Conservation (phyloP, 2,113 vertebrate genomes). For the Orthonyx spaldingii region DNA sequence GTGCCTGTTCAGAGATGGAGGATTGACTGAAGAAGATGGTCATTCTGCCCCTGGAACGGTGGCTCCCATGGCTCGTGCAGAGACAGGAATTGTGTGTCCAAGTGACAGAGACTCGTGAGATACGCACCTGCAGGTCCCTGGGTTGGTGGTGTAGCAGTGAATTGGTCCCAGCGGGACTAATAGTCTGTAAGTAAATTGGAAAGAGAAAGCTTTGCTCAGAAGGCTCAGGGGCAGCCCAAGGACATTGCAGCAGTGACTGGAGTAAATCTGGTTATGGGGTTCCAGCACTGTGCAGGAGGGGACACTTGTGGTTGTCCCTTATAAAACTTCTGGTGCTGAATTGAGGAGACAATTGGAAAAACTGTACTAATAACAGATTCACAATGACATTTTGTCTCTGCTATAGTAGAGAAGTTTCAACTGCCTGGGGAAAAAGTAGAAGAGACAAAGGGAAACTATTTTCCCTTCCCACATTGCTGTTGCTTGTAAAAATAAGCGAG, state of each 20-base stretch:
- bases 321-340: not conserved
- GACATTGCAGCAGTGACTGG: not conserved
- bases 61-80: not conserved
- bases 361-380: not conserved
- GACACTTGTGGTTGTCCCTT: not conserved
- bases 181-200: not conserved
- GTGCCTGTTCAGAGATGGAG: not conserved
- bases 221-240: slow-evolving; percentile 36
- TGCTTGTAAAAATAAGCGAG: not conserved
- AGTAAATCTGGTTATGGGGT: not conserved
- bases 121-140: not conserved
- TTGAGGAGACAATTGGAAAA: not conserved
- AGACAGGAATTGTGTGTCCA: not conserved
- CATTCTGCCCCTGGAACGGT: not conserved
- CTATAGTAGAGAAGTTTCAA: not conserved
- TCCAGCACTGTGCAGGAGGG: not conserved
- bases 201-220: not conserved
- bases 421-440: not conserved
- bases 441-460: not conserved
- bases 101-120: not conserved
- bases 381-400: not conserved
- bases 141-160: not conserved
- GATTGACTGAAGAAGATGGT: not conserved
- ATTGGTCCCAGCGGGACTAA: slow-evolving; percentile 48
- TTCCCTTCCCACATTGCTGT: not conserved